Evolutionary conservation across 2,888 invertebrate genomes (phyloP).

Genomic region (Heliconius charithonia): DNA sequence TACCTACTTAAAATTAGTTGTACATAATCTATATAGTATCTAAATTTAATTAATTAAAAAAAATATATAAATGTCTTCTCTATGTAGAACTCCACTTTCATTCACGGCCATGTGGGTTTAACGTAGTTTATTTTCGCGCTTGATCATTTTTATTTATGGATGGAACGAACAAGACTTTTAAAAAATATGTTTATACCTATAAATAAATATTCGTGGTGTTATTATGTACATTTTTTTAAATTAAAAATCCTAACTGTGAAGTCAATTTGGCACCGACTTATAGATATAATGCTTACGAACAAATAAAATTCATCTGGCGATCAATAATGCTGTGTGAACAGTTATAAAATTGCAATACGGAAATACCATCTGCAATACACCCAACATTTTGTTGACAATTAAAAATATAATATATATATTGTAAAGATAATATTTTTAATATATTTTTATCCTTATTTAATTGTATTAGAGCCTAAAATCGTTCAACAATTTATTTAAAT

Average conservation of each 20-base stretch:
- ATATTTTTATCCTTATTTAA: not conserved
- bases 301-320: not conserved
- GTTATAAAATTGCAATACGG: constrained; percentile 40
- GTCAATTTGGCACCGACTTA: not conserved
- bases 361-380: constrained; percentile 39
- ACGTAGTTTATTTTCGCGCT: too few species aligned
- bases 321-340: constrained; percentile 30
- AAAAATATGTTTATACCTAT: too few species aligned
- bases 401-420: constrained; percentile 6
- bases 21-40: too few species aligned
- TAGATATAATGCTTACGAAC: not conserved
- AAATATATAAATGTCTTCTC: too few species aligned
- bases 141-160: too few species aligned
- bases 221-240: too few species aligned
- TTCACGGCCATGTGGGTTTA: too few species aligned
- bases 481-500: constrained; percentile 4
- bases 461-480: not conserved
- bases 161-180: too few species aligned
- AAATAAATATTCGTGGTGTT: not conserved
- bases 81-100: too few species aligned
- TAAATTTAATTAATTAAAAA: too few species aligned
- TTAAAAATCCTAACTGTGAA: too few species aligned
- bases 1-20: too few species aligned
- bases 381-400: constrained; percentile 10
- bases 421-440: not conserved